Evolutionary conservation across 2,797 vertebrate species (phyloP).

Genomic region (Coccyzus lansbergi): DNA sequence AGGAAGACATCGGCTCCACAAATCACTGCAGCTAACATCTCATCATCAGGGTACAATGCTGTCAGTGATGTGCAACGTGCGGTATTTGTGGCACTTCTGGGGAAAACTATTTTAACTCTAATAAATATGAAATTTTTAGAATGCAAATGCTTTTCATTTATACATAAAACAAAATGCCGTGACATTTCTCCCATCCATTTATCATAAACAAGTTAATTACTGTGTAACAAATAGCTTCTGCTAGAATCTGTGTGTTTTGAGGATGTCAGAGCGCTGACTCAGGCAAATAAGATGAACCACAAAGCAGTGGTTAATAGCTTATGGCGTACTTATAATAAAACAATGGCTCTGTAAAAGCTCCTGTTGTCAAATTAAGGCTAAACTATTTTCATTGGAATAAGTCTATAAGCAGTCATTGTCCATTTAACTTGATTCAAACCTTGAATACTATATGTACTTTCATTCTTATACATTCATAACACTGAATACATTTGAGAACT

Average conservation of each 20-base stretch:
- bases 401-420: slow-evolving; percentile 72
- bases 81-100: slow-evolving; percentile 57
- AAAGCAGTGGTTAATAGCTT: slow-evolving; percentile 56
- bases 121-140: slow-evolving; percentile 75
- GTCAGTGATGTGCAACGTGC: neutral
- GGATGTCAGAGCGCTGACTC: slow-evolving; percentile 71
- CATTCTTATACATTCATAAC: neutral
- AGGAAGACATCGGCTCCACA: neutral
- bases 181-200: slow-evolving; percentile 80
- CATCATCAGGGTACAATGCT: rapidly evolving
- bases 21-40: neutral
- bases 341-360: slow-evolving; percentile 59
- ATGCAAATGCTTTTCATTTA: slow-evolving; percentile 79
- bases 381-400: slow-evolving; percentile 72
- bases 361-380: slow-evolving; percentile 70
- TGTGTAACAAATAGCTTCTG: slow-evolving; percentile 76
- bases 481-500: neutral
- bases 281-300: slow-evolving; percentile 65
- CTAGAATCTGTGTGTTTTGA: slow-evolving; percentile 62
- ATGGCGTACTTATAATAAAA: slow-evolving; percentile 51
- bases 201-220: slow-evolving; percentile 85
- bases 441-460: slow-evolving; percentile 3
- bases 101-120: slow-evolving; percentile 76
- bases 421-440: slow-evolving; percentile 66
- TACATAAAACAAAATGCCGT: slow-evolving; percentile 80